These are phyloP conservation scores for Aphidius ervi DNA, from an alignment of 1,140 invertebrate species.

Conservation along the genomic window DNA sequence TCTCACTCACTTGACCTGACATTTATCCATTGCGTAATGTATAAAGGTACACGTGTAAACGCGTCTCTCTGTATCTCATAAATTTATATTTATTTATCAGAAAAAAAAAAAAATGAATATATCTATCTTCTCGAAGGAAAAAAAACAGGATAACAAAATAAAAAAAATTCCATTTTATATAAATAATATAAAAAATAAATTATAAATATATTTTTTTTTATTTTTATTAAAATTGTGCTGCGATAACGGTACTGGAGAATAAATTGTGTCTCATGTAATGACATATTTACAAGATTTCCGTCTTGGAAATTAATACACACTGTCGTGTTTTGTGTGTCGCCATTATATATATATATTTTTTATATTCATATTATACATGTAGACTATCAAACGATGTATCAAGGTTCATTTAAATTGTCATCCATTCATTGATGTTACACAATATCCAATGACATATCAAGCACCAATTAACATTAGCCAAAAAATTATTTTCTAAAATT, in stretches of 20 bases:
- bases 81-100: background rate
- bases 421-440: background rate
- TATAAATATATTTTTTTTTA: no score
- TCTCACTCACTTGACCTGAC: conserved; percentile 10
- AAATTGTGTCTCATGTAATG: conserved; percentile 5
- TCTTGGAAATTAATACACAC: conserved; percentile 2
- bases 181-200: no score
- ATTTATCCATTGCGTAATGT: background rate
- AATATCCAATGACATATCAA: background rate
- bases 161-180: no score
- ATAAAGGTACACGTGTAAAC: conserved; percentile 5
- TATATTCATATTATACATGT: no score
- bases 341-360: no score
- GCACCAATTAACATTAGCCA: no score
- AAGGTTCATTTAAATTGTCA: no score
- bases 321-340: no score
- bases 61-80: background rate
- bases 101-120: conserved; percentile 2
- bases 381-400: no score
- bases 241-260: conserved; percentile 7
- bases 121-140: no score
- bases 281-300: conserved; percentile 8
- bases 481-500: no score
- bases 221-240: background rate
- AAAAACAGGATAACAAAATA: no score